Conservation (phyloP, 2,113 vertebrate genomes). For the Labrus mixtus region DNA sequence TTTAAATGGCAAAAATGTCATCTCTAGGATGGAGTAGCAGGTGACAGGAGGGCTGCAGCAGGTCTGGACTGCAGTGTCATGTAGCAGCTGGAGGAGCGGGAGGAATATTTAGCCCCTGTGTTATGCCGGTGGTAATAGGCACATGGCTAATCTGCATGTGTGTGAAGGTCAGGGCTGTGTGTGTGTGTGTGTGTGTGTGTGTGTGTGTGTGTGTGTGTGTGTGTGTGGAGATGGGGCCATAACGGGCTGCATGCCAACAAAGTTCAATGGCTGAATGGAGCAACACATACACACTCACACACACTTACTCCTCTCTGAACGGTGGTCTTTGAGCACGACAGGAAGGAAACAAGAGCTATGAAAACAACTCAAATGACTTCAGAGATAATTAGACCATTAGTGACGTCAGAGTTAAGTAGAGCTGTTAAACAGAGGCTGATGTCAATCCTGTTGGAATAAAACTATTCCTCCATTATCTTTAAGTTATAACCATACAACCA, state of each 20-base stretch:
- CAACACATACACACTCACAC: too few species aligned
- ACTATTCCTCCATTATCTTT: too few species aligned
- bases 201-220: too few species aligned
- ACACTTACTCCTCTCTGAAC: neutral
- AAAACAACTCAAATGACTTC: neutral
- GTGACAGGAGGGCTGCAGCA: neutral
- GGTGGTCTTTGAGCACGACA: neutral
- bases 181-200: too few species aligned
- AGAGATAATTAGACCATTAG: constrained; percentile 1
- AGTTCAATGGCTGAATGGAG: constrained; percentile 32
- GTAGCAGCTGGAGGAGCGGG: neutral
- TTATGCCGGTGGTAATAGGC: constrained; percentile 76
- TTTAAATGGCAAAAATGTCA: too few species aligned
- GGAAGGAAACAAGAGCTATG: neutral
- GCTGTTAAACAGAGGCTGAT: neutral
- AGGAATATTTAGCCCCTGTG: constrained; percentile 72
- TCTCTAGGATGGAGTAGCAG: neutral
- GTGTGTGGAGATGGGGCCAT: constrained; percentile 81
- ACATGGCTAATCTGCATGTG: constrained; percentile 93
- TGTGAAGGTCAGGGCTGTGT: constrained; percentile 88
- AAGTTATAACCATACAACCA: too few species aligned
- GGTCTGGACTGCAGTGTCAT: neutral
- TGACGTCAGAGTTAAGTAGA: neutral
- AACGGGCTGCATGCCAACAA: constrained; percentile 84
- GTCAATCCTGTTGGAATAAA: too few species aligned